Base-by-base conservation (phyloP, 2,797 vertebrate genomes). In the Oophaga sylvatica region DNA sequence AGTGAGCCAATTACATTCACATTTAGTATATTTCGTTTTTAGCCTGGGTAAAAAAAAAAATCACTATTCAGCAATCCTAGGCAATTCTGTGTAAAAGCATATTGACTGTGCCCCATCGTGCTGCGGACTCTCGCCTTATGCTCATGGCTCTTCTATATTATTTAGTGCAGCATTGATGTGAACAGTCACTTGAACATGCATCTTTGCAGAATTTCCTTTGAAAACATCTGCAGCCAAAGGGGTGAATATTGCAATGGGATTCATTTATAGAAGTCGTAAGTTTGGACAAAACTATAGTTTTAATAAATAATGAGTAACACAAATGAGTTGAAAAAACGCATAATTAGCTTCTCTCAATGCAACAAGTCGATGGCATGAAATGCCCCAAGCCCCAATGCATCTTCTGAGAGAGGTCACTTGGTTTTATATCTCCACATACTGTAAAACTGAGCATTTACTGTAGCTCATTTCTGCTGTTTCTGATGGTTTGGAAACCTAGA, bases 11-110 rank as follows among this genome's bases (percentile, higher is more conserved):
- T 84, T 84, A 84, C 59, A 76, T 62, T 45, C 59, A 84, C 59
- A 84, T 57, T 60, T 73, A 48, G 71, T 63, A 53, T n/a, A 48
- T 63, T 26, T 65, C 13, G 77, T 62, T 65, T 65, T 59, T 65
- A 16, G 83, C 17, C 53, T 16, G 41, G 83, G 59, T 76, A 22
- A 31, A 53, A 65, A 48, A 63, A 76, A 60, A 81, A 84, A 84
- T 84, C 70, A 29, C 83, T 84, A 77, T 84, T 48, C 71, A 65
- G 71, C 57, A 63, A 76, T 84, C 59, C 7, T 73, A 76, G 59
- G 57, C 57, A 84, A 77, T 29, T 76, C n/a, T 13, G 83, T 29
- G 71, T 84, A 77, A 84, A 63, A 84, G 83, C 71, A 84, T 77
- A 84, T 76, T 84, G 83, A 76, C 71, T 29, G 57, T 26, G n/a